A percentile compares a stretch with the other conserved stretches of the same genome.
Evolutionary conservation across 2,113 vertebrate species (phyloP).

Genomic region (Rattus rattus): DNA sequence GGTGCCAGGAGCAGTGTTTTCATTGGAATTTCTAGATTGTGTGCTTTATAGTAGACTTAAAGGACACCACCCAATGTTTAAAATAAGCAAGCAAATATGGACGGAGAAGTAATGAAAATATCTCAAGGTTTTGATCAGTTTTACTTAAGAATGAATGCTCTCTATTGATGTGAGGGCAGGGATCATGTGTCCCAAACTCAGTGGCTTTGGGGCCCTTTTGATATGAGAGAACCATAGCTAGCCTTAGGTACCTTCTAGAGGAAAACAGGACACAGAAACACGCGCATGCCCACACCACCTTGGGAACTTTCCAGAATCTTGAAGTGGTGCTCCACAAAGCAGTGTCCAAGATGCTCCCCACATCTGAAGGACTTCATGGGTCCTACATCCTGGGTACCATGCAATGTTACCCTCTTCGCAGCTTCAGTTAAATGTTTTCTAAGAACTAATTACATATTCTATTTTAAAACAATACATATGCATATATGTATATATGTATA

Average conservation of each 20-base stretch:
- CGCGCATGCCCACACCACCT: fast-evolving
- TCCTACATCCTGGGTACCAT: neutral
- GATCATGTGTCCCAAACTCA: neutral
- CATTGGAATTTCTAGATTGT: neutral
- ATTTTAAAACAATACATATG: neutral
- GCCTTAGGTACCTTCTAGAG: neutral
- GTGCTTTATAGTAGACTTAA: neutral
- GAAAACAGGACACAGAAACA: neutral
- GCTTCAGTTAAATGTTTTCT: neutral
- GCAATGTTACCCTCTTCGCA: neutral
- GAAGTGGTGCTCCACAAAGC: neutral
- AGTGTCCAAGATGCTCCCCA: neutral
- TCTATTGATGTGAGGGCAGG: neutral
- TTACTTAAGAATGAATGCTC: neutral
- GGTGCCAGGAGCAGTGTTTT: neutral
- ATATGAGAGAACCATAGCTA: neutral
- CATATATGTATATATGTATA: too few relatives aligned
- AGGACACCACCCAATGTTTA: neutral
- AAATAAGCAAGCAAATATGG: conserved; percentile 1
- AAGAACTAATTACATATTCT: neutral
- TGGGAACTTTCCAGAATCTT: neutral
- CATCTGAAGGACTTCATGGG: neutral
- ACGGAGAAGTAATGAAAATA: neutral
- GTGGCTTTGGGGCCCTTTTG: neutral
- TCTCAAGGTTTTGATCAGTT: neutral